Conservation (phyloP, 2,888 invertebrate species). For the Amphipyra tragopoginis region DNA sequence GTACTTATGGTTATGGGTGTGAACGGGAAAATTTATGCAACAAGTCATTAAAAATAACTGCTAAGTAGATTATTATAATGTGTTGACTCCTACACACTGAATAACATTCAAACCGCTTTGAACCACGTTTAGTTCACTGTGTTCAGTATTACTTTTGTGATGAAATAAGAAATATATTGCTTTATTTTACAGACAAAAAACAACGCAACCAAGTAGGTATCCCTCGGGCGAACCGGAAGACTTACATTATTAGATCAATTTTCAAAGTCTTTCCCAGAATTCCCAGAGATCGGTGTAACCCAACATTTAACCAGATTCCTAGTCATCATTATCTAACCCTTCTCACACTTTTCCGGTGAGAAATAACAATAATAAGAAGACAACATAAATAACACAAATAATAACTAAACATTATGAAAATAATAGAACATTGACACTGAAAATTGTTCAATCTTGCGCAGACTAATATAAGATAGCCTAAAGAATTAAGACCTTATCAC, state of each 20-base stretch:
- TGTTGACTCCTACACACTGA: no score
- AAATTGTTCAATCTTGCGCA: constrained; percentile 31
- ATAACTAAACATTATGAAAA: constrained; percentile 32
- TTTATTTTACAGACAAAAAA: background rate
- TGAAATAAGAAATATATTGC: no score
- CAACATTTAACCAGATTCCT: constrained; percentile 11
- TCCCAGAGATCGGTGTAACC: constrained; percentile 18
- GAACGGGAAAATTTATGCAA: constrained; percentile 30
- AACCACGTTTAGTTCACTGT: no score
- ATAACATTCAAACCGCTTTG: no score
- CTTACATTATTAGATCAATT: constrained; percentile 10
- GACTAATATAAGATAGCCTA: constrained; percentile 1
- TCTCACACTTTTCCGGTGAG: constrained; percentile 11
- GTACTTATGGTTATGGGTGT: constrained; percentile 17
- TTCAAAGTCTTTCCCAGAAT: background rate
- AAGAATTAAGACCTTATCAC: constrained; percentile 18
- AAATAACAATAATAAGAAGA: background rate
- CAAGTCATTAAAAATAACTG: constrained; percentile 1
- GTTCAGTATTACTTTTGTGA: no score
- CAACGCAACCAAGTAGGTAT: background rate
- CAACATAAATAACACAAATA: constrained; percentile 10
- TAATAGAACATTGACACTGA: constrained; percentile 24
- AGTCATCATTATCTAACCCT: constrained; percentile 19
- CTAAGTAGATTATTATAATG: background rate
- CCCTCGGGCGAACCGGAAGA: constrained; percentile 4